Conservation (phyloP, 2,113 vertebrate genomes). For the Phalacrocorax aristotelis region DNA sequence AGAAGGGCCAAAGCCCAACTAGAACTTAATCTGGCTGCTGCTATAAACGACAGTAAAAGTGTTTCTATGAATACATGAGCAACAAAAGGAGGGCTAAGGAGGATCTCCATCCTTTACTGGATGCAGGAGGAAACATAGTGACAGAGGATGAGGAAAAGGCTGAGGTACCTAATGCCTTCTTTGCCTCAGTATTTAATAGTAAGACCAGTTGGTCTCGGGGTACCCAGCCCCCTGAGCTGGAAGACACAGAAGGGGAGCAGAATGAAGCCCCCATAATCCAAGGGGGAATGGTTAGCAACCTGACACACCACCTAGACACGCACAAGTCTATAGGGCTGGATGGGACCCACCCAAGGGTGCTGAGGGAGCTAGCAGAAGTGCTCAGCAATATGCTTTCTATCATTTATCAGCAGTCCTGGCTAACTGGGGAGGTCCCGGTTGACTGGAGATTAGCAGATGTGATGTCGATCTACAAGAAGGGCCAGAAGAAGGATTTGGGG, state of each 20-base stretch:
- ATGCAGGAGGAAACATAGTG: neutral
- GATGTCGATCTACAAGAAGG: neutral
- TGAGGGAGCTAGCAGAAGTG: neutral
- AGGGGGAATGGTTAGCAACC: neutral
- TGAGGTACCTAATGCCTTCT: neutral
- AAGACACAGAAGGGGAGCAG: too few relatives aligned
- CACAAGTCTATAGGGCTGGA: too few relatives aligned
- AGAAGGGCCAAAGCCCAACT: too few relatives aligned
- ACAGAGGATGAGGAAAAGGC: neutral
- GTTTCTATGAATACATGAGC: too few relatives aligned
- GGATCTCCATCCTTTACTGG: neutral
- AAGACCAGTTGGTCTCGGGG: too few relatives aligned
- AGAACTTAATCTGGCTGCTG: too few relatives aligned
- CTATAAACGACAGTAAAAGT: too few relatives aligned
- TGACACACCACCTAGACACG: neutral
- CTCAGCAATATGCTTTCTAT: neutral
- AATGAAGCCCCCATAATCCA: too few relatives aligned
- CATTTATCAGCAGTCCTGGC: neutral
- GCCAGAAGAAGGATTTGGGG: neutral
- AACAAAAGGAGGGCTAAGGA: too few relatives aligned
- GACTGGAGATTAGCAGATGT: neutral
- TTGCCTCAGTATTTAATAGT: neutral
- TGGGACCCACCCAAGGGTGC: neutral
- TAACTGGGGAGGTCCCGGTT: neutral
- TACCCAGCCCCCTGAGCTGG: too few relatives aligned